Base-by-base conservation (phyloP, 2,888 invertebrate species). In the Rhagonycha fulva region DNA sequence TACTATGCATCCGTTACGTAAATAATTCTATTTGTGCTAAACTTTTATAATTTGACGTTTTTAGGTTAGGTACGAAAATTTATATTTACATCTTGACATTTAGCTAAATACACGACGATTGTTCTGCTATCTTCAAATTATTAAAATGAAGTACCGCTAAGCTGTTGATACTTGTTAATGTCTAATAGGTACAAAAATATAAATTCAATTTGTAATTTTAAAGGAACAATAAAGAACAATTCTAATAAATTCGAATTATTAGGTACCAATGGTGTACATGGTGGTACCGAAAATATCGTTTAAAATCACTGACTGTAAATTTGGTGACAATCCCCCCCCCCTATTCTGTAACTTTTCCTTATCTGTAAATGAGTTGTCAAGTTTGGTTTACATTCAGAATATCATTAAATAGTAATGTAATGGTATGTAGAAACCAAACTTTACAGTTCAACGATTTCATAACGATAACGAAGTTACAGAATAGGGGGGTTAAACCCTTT, bases 1-100 rank as follows among this genome's bases (percentile, higher is more conserved):
- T 81, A 78, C 80, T 80, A 79, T 78, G 78, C 82, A 84, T 85
- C 76, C 78, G 80, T 79, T 79, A 77, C 76, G 78, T 80, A 75
- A 76, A 67, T 32, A 71, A 76, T 77, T 68, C 67, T 70, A 67
- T 78, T 74, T 74, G 14, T 47, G 47, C n/a, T 24, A 66, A 66
- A 66, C 23, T 66, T 19, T 66, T 66, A 26, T 24, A 26, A 66
- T 66, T 66, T 66, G 63, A 66, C 63, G 63, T 66, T 47, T 14
- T 23, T 30, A 69, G 69, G 69, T 69, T 69, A 69, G 32, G 69
- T 69, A 23, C n/a, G 19, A 24, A 66, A 66, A n/a, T 66, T 66
- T 47, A 47, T 47, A 47, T 12, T 47, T 47, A n/a, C 47, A 47
- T 47, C 47, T 47, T 47, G 47, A 47, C n/a, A 47, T 47, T 47